Base-by-base conservation (phyloP, 2,113 vertebrate species). In the Protobothrops mucrosquamatus region DNA sequence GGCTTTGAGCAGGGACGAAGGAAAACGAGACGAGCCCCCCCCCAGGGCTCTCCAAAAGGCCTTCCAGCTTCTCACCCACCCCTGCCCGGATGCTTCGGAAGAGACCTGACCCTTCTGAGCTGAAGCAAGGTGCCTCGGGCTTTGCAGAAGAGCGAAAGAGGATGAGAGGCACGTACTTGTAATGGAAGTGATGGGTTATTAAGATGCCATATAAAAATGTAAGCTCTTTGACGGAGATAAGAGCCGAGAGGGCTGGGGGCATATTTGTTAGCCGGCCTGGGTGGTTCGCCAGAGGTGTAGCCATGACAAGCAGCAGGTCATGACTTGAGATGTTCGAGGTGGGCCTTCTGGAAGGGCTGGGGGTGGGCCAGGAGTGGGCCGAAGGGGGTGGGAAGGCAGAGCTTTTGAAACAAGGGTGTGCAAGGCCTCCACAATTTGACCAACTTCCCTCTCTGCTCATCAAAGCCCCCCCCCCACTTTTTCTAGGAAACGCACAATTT, bases 161-260 rank as follows among this genome's bases (percentile, higher is more conserved):
- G 26, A 94, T 95, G 97, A 96, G 85, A 97, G 95, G 94, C 95
- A 96, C 92, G 96, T 96, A 96, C 96, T 97, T 97, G 96, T 97
- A 85, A 97, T 97, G 97, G 97, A 97, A 97, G 97, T 97, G 95
- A 97, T 96, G 96, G 97, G 96, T 96, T 97, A 97, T 97, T 97
- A 97, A 97, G 95, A 94, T 97, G 97, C 96, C 97, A 95, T 97
- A 97, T 97, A 97, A 97, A 97, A 97, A 97, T 95, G 97, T 94
- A 46, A 85, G 96, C 93, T 95, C 93, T 95, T 92, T 18, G 2
- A 94, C 14, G 6, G 48, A 96, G 97, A 96, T 97, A 96, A 94
- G 92, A 91, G 92, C 56, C 0, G 88, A 39, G n/a, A 11, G 26
- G 24, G 29, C 43, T 46, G 94, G 2, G 96, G 94, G 85, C 2